Evolutionary conservation across 2,888 invertebrate genomes (phyloP).

Genomic region (Drosophila quinaria): DNA sequence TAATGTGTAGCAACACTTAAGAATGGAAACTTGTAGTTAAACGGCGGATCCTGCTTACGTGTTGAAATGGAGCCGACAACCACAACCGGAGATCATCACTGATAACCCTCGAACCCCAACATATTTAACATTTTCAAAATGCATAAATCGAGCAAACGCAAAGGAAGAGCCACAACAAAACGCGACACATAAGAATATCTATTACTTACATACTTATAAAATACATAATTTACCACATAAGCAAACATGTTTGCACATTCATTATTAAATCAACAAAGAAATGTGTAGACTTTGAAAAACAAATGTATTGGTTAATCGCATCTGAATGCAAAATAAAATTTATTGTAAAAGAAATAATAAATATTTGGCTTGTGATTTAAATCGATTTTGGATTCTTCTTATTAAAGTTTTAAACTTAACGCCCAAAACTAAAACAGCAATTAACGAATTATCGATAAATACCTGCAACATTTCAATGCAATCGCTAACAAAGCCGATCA

Average conservation of each 20-base stretch:
- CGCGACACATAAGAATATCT: conserved; percentile 53
- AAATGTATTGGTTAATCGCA: conserved; percentile 71
- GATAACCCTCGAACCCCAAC: conserved; percentile 26
- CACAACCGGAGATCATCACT: conserved; percentile 21
- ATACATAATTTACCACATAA: conserved; percentile 67
- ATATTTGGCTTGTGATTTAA: background rate
- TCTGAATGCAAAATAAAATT: conserved; percentile 73
- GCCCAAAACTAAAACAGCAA: background rate
- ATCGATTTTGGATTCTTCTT: background rate
- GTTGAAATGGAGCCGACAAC: conserved; percentile 30
- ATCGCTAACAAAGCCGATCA: background rate
- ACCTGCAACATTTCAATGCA: background rate
- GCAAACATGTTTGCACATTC: conserved; percentile 69
- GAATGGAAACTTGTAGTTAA: conserved; percentile 74
- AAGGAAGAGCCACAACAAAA: conserved; percentile 49
- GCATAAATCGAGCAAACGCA: conserved; percentile 36
- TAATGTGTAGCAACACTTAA: conserved; percentile 74
- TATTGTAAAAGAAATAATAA: conserved; percentile 49
- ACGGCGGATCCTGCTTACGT: conserved; percentile 7
- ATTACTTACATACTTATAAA: conserved; percentile 75
- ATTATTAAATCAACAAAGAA: conserved; percentile 70
- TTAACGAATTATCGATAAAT: conserved; percentile 16
- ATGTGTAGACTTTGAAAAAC: conserved; percentile 71
- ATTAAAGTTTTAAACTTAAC: conserved; percentile 1
- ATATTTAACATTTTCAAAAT: conserved; percentile 54